Evolutionary conservation across 1,140 invertebrate genomes (phyloP), one percentile per base, ranked within the genome.

Genomic region (Cydia pomonella): DNA sequence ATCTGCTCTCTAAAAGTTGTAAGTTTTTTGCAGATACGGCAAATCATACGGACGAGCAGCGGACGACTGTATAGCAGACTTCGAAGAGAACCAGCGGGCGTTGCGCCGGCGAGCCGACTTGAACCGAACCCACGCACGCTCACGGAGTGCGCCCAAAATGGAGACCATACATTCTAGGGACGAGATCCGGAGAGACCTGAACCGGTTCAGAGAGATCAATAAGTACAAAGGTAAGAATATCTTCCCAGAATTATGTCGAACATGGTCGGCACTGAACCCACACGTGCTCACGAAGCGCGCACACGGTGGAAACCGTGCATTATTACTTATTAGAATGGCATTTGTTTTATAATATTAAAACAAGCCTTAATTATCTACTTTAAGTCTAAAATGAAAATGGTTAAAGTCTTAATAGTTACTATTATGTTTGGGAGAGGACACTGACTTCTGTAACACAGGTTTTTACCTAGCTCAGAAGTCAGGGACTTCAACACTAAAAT

Each of bases 1-100:
- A 44, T 44, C 41, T 44, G 41, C 3, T 16, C 27, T 33, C 23
- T 18, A 66, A 16, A 27, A 25, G 21, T n/a, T 4, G n/a, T 44
- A 62, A 73, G 16, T 27, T 62, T 9, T 75, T 77, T 87, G 74
- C 75, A 92, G 94, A 38, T 96, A 95, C 82, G 96, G 96, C 9
- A 94, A 95, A 86, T 95, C 96, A 2, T 96, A 96, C 82, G 94
- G 94, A 77, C 94, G 94, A 77, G 94, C 95, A 5, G 95, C 95
- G 2, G 95, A 96, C 85, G 95, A 96, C 81, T 95, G 95, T 78
- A 95, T 95, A 81, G 93, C 93, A 44, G 95, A 96, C 76, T 96
- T 96, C 90, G 90, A 91, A 1, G 92, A 93, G 21, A 92, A 93
- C 73, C 95, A 95, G 87, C 92, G 86, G 6, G 94, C 95, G 80